A percentile compares a stretch with the other conserved stretches of the same genome.
phyloP scores from a whole-genome alignment of 2,797 vertebrate species.

The Brachymystax lenok region DNA sequence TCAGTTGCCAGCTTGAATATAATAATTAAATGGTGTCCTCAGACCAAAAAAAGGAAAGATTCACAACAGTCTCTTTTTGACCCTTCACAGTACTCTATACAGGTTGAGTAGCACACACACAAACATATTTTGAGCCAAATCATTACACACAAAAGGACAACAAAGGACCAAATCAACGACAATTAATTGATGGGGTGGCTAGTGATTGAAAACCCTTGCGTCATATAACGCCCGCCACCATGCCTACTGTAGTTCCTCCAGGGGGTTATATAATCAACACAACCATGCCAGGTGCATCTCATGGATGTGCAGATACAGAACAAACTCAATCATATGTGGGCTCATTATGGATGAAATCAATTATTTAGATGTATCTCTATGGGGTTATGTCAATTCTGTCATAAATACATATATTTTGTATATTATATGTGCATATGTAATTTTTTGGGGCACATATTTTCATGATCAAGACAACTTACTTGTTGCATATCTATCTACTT shows the following conservation, averaged over 20 bases:
- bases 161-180: not conserved
- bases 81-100: not conserved
- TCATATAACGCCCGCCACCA: not conserved
- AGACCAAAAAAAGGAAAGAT: not conserved
- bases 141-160: not conserved
- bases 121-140: not conserved
- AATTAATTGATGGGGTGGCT: not conserved
- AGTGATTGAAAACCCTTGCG: not conserved
- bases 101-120: not conserved
- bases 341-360: constrained; percentile 36
- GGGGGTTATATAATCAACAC: not conserved
- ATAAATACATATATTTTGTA: no score
- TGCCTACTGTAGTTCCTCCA: not conserved
- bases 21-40: not conserved
- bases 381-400: no score
- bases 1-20: not conserved
- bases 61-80: not conserved
- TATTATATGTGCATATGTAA: not conserved
- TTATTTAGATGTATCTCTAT: not conserved
- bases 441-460: not conserved
- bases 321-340: not conserved
- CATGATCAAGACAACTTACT: no score
- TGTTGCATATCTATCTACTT: not conserved
- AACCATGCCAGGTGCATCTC: not conserved
- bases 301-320: not conserved